Conservation (phyloP, 2,113 vertebrate genomes). For the Urocolius indicus region DNA sequence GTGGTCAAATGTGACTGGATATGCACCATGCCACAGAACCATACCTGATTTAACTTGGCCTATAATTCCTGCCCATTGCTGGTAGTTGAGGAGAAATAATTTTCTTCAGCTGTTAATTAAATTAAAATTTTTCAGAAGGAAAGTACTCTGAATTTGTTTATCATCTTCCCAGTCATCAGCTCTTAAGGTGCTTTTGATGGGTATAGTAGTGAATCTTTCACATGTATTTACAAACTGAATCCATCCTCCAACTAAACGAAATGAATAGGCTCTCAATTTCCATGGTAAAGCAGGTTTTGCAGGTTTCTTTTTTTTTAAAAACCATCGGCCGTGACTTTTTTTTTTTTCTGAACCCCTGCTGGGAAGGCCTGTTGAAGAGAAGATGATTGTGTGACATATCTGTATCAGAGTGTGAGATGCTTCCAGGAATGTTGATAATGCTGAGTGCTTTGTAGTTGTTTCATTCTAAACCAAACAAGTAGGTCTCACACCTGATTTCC, state of each 20-base stretch:
- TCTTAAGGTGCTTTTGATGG: neutral
- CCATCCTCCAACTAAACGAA: neutral
- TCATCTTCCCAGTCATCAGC: neutral
- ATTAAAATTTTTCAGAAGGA: neutral
- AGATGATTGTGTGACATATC: neutral
- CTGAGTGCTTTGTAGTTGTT: neutral
- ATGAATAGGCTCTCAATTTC: neutral
- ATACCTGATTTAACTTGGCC: neutral
- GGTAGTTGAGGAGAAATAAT: neutral
- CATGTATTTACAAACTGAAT: neutral
- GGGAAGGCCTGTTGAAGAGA: neutral
- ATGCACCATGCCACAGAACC: rapidly evolving
- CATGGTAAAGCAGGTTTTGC: neutral
- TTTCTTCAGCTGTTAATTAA: neutral
- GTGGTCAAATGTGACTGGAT: neutral
- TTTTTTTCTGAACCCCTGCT: neutral
- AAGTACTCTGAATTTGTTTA: neutral
- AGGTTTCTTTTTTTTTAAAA: neutral
- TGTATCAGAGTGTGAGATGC: neutral
- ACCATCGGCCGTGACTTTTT: neutral
- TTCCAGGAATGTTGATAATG: neutral
- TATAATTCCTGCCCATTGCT: neutral
- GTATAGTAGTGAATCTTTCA: neutral
- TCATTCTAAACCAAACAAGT: neutral
- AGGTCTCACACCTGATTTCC: neutral